Evolutionary conservation across 2,888 invertebrate genomes (phyloP).

Genomic region (Athalia cordata): DNA sequence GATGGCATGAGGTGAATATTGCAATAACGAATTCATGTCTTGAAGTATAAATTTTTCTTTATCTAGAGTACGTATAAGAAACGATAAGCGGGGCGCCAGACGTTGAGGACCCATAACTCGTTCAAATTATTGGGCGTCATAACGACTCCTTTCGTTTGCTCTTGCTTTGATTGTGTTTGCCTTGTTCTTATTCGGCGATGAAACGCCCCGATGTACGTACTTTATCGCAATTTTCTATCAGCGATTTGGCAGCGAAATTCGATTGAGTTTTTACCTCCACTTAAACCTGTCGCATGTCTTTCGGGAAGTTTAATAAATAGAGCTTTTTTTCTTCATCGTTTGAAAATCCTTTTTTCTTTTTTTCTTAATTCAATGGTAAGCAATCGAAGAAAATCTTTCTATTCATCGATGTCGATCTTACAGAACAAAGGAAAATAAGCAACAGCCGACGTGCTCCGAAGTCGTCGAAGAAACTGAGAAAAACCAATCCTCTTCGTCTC

Average conservation of each 20-base stretch:
- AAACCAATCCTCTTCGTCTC: neutral
- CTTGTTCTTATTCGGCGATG: neutral
- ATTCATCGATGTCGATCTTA: neutral
- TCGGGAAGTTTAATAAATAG: no score
- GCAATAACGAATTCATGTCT: neutral
- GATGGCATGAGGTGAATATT: neutral
- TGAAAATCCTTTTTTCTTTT: no score
- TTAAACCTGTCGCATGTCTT: no score
- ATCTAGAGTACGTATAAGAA: neutral
- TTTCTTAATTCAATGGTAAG: no score
- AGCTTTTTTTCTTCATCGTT: no score
- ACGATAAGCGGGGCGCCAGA: neutral
- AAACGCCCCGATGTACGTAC: no score
- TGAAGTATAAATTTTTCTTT: neutral
- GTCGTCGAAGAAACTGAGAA: neutral
- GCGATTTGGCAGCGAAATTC: no score
- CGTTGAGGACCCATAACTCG: neutral
- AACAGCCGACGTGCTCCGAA: neutral
- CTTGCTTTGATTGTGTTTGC: neutral
- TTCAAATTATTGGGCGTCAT: neutral
- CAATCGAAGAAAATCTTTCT: neutral
- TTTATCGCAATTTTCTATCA: no score
- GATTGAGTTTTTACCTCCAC: no score
- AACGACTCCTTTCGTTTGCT: conserved; percentile 10
- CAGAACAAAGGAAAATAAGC: conserved; percentile 4